These are phyloP conservation scores for Leptopilina boulardi DNA, from an alignment of 1,140 invertebrate genomes.

Conservation along the genomic window DNA sequence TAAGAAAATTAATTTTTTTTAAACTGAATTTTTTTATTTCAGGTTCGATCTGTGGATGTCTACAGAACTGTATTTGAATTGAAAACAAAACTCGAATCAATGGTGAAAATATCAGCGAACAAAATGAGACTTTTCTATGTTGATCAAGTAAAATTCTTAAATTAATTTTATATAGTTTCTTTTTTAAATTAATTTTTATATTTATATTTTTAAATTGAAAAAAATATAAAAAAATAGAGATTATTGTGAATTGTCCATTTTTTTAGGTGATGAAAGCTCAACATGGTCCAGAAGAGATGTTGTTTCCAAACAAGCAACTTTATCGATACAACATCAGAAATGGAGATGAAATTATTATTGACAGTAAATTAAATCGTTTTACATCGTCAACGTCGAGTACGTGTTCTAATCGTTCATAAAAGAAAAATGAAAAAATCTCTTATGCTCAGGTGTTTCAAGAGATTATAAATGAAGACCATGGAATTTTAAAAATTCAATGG, in stretches of 20 bases:
- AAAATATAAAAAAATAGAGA: too few relatives aligned
- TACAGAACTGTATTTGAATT: constrained; percentile 87
- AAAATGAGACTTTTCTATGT: constrained; percentile 92
- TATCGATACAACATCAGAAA: constrained; percentile 94
- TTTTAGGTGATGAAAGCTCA: constrained; percentile 79
- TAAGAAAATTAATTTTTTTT: background rate
- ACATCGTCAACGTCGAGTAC: constrained; percentile 66
- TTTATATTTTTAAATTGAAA: too few relatives aligned
- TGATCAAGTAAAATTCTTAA: constrained; percentile 79
- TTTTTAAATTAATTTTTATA: too few relatives aligned
- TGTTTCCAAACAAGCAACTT: constrained; percentile 89
- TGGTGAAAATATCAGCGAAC: constrained; percentile 86
- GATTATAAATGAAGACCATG: background rate
- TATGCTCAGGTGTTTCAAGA: background rate
- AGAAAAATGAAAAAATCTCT: constrained; percentile 26
- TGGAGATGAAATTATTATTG: constrained; percentile 94
- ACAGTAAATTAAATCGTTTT: constrained; percentile 80
- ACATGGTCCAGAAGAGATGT: constrained; percentile 89
- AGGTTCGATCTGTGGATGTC: constrained; percentile 84
- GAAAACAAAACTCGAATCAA: constrained; percentile 86
- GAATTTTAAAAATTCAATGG: background rate
- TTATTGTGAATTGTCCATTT: too few relatives aligned
- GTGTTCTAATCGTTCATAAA: constrained; percentile 73
- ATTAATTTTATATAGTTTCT: constrained; percentile 6
- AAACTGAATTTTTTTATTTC: constrained; percentile 44